Conservation (phyloP, 2,888 invertebrate genomes). For the Atethmia centrago region DNA sequence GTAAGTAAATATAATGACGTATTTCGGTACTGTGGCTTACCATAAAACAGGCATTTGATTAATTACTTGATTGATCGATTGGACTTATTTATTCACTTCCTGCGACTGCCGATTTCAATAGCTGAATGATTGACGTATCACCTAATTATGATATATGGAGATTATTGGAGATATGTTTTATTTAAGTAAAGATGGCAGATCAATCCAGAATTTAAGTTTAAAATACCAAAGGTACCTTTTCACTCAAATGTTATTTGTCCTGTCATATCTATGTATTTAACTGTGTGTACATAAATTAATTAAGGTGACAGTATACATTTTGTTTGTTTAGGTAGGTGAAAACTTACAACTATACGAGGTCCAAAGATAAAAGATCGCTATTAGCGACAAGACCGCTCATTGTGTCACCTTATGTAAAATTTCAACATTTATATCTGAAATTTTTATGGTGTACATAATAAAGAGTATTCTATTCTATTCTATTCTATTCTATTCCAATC, state of each 20-base stretch:
- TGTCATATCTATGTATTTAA: no score
- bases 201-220: neutral
- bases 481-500: no score
- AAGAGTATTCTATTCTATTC: no score
- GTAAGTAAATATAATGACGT: slow-evolving; percentile 36
- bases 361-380: no score
- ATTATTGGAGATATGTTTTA: slow-evolving; percentile 11
- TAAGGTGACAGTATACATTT: neutral
- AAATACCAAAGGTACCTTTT: neutral
- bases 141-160: slow-evolving; percentile 36
- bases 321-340: no score
- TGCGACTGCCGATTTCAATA: slow-evolving; percentile 23
- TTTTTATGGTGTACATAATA: no score
- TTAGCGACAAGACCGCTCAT: no score
- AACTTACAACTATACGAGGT: neutral
- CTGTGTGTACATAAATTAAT: no score
- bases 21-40: slow-evolving; percentile 28
- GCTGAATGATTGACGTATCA: slow-evolving; percentile 49
- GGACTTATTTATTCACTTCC: slow-evolving; percentile 46
- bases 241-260: no score
- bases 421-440: no score
- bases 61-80: slow-evolving; percentile 42
- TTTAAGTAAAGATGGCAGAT: slow-evolving; percentile 5
- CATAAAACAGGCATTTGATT: slow-evolving; percentile 31
- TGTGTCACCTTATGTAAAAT: no score